A percentile compares a stretch with the other conserved stretches of the same genome.
Conservation (phyloP, 2,888 invertebrate species). For the Papilio protenor region DNA sequence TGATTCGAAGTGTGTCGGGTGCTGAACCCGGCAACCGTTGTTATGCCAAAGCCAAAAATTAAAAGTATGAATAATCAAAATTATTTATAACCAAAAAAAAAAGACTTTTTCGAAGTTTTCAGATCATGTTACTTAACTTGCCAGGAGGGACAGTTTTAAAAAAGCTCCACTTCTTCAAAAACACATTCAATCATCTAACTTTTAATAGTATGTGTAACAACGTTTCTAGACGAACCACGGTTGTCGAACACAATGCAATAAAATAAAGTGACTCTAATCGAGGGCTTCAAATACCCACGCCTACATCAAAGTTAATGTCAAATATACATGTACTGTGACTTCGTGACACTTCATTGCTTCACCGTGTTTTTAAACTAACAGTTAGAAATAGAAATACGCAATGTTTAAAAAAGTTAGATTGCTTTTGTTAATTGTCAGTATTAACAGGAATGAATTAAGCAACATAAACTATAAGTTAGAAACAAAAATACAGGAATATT, state of each 20-base stretch:
- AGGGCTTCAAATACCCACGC: background rate
- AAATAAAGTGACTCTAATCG: conserved; percentile 14
- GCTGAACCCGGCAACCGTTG: background rate
- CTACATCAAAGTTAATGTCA: background rate
- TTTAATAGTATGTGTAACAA: background rate
- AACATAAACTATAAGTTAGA: background rate
- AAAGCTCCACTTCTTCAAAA: background rate
- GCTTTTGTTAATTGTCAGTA: background rate
- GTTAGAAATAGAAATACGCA: background rate
- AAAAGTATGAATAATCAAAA: background rate
- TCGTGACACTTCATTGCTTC: background rate
- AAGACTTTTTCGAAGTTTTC: too few relatives aligned
- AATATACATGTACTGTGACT: background rate
- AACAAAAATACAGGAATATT: background rate
- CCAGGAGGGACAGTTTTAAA: background rate
- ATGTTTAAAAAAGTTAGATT: background rate
- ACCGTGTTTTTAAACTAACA: background rate
- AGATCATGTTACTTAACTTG: too few relatives aligned
- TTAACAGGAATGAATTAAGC: background rate
- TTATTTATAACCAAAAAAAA: background rate
- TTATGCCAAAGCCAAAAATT: background rate
- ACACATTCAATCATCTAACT: background rate
- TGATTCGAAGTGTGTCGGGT: conserved; percentile 1
- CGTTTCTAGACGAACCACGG: background rate
- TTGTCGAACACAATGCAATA: conserved; percentile 10